phyloP scores from a whole-genome alignment of 1,140 invertebrate species.

The Macrostomum lignano region DNA sequence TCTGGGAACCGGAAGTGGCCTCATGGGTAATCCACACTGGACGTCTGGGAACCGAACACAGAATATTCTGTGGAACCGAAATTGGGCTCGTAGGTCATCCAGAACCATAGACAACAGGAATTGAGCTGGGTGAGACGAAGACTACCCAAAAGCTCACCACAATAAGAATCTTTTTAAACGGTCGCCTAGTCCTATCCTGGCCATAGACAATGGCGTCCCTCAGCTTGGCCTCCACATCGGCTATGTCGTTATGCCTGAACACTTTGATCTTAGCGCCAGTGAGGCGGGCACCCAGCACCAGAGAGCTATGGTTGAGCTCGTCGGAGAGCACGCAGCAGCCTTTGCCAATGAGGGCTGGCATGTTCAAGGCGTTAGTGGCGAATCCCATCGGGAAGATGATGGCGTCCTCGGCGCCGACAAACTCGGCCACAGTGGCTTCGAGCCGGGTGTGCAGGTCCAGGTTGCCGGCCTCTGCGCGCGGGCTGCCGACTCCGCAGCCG shows the following conservation, averaged over 20 bases:
- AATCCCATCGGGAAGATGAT: slow-evolving; percentile 94
- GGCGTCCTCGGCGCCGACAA: slow-evolving; percentile 67
- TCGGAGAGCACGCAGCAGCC: slow-evolving; percentile 66
- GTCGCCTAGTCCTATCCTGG: slow-evolving; percentile 41
- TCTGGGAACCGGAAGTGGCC: too few relatives aligned
- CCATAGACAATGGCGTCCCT: slow-evolving; percentile 47
- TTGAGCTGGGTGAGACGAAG: too few relatives aligned
- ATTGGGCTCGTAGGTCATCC: too few relatives aligned
- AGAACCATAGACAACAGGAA: too few relatives aligned
- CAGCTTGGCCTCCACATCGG: slow-evolving; percentile 50
- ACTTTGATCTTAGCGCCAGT: slow-evolving; percentile 56
- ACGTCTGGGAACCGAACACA: too few relatives aligned
- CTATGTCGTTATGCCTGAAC: slow-evolving; percentile 61
- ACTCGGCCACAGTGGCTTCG: slow-evolving; percentile 52
- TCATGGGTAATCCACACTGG: too few relatives aligned
- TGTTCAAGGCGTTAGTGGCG: slow-evolving; percentile 74
- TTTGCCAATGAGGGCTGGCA: slow-evolving; percentile 51
- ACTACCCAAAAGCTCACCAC: too few relatives aligned
- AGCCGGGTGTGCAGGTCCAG: slow-evolving; percentile 46
- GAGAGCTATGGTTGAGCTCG: slow-evolving; percentile 78
- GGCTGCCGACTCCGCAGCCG: slow-evolving; percentile 23
- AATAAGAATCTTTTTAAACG: slow-evolving; percentile 76
- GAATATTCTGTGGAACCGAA: too few relatives aligned
- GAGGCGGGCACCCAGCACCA: slow-evolving; percentile 64
- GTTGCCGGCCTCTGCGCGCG: slow-evolving; percentile 34